Base-by-base conservation (phyloP, 23 tunicate genomes). In the Halocynthia aurantium region DNA sequence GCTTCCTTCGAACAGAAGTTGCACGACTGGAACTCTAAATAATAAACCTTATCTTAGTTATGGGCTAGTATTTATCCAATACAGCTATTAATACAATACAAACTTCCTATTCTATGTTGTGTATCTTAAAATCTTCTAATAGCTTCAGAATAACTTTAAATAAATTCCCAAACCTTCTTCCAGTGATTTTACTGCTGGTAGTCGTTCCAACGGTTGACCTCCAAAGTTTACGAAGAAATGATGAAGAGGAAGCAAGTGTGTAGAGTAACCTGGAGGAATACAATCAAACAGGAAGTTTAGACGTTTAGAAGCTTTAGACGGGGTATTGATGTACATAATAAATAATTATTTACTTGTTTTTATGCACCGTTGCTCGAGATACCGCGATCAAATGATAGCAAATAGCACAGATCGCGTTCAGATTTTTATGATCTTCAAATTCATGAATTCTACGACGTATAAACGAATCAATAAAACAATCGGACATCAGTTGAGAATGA, bases 161-260 rank as follows among this genome's bases (percentile, higher is more conserved):
- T 0, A 67, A 11, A 67, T 15, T 18, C 4, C 8, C 79, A 10
- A 11, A 82, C 85, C 80, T 82, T 75, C 20, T 82, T 57, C 61
- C 67, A 40, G 69, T 82, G 71, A 75, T 51, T 73, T 54, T 60
- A 53, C 81, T 82, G 40, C 50, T 7, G 6, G 85, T 13, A 52
- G 56, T 73, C 74, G 71, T 44, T 5, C 49, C 22, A 0, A 80
- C n/a, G 52, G 74, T 57, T 0, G 85, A 75, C 55, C 49, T 22
- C 91, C 91, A 86, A 8, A 86, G 53, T 11, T 74, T 22, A 20
- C 84, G 72, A 60, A 86, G 52, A 52, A 81, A 86, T 7, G 53
- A 51, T 51, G 85, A 22, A 6, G 85, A 86, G 54, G 81, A 86
- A 9, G 91, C 83, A 50, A 86, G 70, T 6, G 85, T 81, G 81